Conservation (phyloP, 2,888 invertebrate genomes). For the Aelia acuminata region DNA sequence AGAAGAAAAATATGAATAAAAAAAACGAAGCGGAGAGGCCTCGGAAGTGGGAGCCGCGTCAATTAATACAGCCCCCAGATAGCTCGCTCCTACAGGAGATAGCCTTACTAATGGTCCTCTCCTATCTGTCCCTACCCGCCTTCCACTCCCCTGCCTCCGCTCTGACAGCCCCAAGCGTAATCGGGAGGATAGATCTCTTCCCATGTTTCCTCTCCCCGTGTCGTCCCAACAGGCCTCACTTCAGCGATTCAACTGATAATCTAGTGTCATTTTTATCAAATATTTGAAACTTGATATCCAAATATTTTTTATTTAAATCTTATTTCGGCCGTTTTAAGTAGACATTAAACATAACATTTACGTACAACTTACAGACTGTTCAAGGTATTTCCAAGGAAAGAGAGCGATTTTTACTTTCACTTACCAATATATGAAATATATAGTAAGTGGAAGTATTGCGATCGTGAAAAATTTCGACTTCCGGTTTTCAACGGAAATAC, state of each 20-base stretch:
- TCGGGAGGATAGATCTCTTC: not conserved
- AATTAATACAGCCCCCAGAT: conserved; percentile 2
- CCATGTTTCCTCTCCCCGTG: not conserved
- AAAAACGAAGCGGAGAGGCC: not conserved
- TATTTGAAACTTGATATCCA: not conserved
- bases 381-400: too few relatives aligned
- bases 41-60: conserved; percentile 52
- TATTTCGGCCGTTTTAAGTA: too few relatives aligned
- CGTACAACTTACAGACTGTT: too few relatives aligned
- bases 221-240: not conserved
- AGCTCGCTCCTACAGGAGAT: not conserved
- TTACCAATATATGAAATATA: too few relatives aligned
- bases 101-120: conserved; percentile 21
- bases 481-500: too few relatives aligned
- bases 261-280: not conserved
- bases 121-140: not conserved
- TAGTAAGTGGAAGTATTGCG: too few relatives aligned
- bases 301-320: too few relatives aligned
- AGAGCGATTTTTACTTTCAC: too few relatives aligned
- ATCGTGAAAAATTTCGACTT: too few relatives aligned
- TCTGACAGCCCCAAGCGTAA: conserved; percentile 3
- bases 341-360: too few relatives aligned
- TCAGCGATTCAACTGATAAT: not conserved
- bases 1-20: not conserved
- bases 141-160: not conserved